Evolutionary conservation across 2,113 vertebrate species (phyloP), one percentile per base, ranked within the genome.

Genomic region (Arvicanthis niloticus): DNA sequence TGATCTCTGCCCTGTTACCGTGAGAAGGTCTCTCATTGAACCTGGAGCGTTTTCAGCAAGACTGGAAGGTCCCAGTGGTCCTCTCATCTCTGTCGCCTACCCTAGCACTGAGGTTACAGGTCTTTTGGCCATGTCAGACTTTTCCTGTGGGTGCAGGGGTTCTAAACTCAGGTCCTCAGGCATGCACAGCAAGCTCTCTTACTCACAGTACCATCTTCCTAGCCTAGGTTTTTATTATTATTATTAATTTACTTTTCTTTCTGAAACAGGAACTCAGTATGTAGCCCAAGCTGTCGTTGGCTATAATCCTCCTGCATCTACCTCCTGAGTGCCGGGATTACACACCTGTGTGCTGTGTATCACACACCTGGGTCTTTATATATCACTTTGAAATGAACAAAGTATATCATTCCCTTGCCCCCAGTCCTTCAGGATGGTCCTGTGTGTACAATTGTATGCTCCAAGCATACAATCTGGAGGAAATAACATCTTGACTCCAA

Each of bases 331-430:
- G 45, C 60, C 80, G 53, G 9, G 60, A 80, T 65, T 51, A 78
- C 15, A 77, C 45, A 45, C 45, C 45, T 45, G 45, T 45, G 45
- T 45, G 73, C 56, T 45, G 42, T 19, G 42, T 19, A 51, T 24
- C n/a, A 40, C 26, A 42, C 8, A 31, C 17, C 45, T n/a, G 16
- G 40, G 45, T 91, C 60, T 91, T 22, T 72, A 78, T 17, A 60
- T 81, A 89, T 93, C 60, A 95, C 94, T 93, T 96, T 88, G 70
- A 92, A 53, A 95, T 91, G 73, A 93, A 60, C 60, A 21, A 85
- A 15, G 1, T 78, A 7, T 95, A 67, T 26, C 29, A 72, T 92
- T 91, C 3, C 87, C 24, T 89, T 89, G 19, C 5, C 21, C 34
- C 58, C 26, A 67, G 42, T 29, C 16, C 51, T 48, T 34, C 11